Evolutionary conservation across 2,113 vertebrate species (phyloP).

Genomic region (Australoheros scitulus): DNA sequence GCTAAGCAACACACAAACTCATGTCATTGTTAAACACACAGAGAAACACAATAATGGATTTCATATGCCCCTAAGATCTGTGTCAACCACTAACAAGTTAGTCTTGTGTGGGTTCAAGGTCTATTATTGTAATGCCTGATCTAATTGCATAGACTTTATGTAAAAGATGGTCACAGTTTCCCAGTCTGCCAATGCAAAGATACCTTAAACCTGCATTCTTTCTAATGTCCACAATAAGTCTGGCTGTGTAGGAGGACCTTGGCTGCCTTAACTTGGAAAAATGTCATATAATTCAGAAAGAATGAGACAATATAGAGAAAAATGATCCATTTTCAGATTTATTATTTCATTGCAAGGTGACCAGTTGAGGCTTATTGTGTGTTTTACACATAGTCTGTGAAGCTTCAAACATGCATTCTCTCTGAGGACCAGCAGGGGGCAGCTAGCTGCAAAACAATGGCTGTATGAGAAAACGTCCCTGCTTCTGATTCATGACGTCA

Average conservation of each 20-base stretch:
- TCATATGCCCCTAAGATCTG: too few relatives aligned
- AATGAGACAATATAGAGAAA: too few relatives aligned
- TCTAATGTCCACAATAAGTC: neutral
- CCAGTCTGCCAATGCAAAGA: neutral
- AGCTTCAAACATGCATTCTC: neutral
- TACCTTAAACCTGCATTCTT: neutral
- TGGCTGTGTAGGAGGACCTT: neutral
- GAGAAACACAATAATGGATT: too few relatives aligned
- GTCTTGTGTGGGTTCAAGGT: neutral
- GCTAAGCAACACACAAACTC: too few relatives aligned
- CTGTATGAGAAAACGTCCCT: too few relatives aligned
- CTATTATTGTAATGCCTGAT: neutral
- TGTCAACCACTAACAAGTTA: neutral
- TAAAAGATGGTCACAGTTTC: too few relatives aligned
- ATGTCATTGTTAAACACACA: too few relatives aligned
- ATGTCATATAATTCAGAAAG: too few relatives aligned
- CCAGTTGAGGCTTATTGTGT: too few relatives aligned
- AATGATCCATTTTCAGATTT: too few relatives aligned
- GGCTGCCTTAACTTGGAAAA: too few relatives aligned
- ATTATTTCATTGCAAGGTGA: too few relatives aligned
- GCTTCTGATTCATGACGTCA: neutral
- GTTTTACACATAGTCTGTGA: neutral
- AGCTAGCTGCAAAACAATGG: neutral
- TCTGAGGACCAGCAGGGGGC: neutral
- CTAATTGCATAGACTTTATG: neutral